These are phyloP conservation scores for Sternarchorhynchus goeldii DNA, from an alignment of 2,797 vertebrate species.

Conservation along the genomic window DNA sequence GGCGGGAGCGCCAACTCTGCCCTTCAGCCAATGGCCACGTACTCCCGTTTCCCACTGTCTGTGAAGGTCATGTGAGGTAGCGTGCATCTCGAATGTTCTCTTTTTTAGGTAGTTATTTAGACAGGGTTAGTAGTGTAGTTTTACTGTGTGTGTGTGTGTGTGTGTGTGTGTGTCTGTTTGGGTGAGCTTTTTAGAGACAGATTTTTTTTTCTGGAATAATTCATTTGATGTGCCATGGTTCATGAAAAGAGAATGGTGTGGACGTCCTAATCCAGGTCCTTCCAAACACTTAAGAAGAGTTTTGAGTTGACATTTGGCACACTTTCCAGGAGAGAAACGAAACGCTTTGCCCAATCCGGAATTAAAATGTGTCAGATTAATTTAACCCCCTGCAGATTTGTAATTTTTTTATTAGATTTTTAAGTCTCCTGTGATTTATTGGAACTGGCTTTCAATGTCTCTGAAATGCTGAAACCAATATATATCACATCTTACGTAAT, in stretches of 20 bases:
- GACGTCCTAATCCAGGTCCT: constrained; percentile 74
- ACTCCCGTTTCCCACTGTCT: neutral
- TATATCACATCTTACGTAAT: constrained; percentile 77
- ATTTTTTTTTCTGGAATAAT: constrained; percentile 50
- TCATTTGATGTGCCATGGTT: constrained; percentile 38
- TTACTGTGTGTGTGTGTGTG: neutral
- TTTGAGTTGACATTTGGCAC: constrained; percentile 80
- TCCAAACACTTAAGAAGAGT: constrained; percentile 80
- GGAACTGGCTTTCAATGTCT: constrained; percentile 77
- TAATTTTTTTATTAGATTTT: constrained; percentile 66
- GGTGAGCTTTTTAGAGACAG: constrained; percentile 61
- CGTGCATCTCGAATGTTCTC: neutral
- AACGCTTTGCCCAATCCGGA: constrained; percentile 77
- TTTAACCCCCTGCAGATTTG: constrained; percentile 78
- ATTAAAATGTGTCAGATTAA: constrained; percentile 80
- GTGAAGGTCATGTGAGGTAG: constrained; percentile 13
- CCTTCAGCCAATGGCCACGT: neutral
- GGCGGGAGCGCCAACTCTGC: neutral
- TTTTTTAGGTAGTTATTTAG: neutral
- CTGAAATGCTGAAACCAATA: constrained; percentile 76
- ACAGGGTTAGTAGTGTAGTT: neutral
- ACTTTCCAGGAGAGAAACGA: constrained; percentile 72
- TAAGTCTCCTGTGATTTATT: constrained; percentile 75
- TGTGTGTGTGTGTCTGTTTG: neutral
- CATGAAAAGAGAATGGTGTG: constrained; percentile 57